Conservation (phyloP, 2,113 vertebrate species). For the Pagrus major region DNA sequence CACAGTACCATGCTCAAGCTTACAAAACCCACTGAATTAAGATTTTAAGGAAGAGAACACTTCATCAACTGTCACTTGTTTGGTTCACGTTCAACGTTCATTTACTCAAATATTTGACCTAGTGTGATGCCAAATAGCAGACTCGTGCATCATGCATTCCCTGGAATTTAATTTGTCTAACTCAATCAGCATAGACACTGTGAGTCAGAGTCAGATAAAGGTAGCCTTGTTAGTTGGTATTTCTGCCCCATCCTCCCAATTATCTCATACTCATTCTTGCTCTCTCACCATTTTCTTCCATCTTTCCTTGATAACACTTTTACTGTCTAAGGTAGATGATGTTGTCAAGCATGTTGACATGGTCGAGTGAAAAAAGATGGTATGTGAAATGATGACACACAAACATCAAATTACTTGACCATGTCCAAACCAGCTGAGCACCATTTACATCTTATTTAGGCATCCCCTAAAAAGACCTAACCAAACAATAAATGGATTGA, state of each 20-base stretch:
- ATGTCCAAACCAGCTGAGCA: not conserved
- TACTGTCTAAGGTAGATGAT: not conserved
- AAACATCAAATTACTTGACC: too few species aligned
- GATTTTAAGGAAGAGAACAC: not conserved
- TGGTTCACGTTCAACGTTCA: not conserved
- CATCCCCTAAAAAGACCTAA: too few species aligned
- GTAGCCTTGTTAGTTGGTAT: not conserved
- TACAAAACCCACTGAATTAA: not conserved
- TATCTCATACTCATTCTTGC: not conserved
- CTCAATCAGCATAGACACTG: not conserved
- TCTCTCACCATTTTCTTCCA: not conserved
- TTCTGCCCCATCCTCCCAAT: not conserved
- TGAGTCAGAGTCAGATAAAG: slow-evolving; percentile 17
- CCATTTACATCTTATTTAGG: not conserved
- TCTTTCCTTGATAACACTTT: not conserved
- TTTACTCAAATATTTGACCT: not conserved
- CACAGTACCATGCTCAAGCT: too few species aligned
- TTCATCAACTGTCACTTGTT: not conserved
- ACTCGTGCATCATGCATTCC: not conserved
- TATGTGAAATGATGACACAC: too few species aligned
- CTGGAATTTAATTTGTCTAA: slow-evolving; percentile 10
- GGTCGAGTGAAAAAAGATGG: too few species aligned
- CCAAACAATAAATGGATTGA: too few species aligned
- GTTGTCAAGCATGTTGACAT: too few species aligned
- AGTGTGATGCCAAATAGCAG: not conserved